phyloP scores from a whole-genome alignment of 2,113 vertebrate species.

The Lophius piscatorius region DNA sequence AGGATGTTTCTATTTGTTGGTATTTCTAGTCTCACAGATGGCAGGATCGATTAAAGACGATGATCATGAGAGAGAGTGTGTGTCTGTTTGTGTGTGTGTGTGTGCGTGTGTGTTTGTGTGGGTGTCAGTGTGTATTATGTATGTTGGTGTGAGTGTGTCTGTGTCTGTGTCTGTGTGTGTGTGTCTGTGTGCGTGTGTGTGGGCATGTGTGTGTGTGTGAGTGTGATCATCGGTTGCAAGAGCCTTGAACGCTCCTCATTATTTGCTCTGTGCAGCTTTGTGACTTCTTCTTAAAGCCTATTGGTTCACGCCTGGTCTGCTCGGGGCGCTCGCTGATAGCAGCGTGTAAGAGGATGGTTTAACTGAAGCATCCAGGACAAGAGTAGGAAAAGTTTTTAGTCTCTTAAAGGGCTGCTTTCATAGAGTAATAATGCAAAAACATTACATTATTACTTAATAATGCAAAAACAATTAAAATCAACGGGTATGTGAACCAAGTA shows the following conservation, averaged over 20 bases:
- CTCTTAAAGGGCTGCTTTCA: too few species aligned
- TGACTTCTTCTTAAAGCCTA: constrained; percentile 76
- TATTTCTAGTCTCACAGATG: too few species aligned
- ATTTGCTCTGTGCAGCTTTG: constrained; percentile 68
- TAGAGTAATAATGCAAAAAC: too few species aligned
- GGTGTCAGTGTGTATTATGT: too few species aligned
- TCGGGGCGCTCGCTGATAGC: constrained; percentile 41
- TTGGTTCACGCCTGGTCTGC: constrained; percentile 61
- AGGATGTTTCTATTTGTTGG: too few species aligned
- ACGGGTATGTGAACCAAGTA: not conserved
- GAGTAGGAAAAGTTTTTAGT: too few species aligned
- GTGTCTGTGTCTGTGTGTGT: too few species aligned
- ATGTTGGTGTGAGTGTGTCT: too few species aligned
- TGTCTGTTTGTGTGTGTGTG: too few species aligned
- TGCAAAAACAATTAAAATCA: not conserved
- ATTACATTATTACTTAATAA: not conserved
- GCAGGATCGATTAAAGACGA: too few species aligned
- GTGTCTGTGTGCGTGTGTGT: not conserved
- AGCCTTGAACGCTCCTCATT: constrained; percentile 58
- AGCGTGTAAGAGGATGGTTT: constrained; percentile 20
- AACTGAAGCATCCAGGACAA: not conserved
- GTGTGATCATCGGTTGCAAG: constrained; percentile 51
- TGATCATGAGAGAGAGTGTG: too few species aligned
- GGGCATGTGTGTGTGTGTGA: constrained; percentile 45
- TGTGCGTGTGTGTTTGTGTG: too few species aligned